Evolutionary conservation across 2,888 invertebrate genomes (phyloP).

Genomic region (Trachelus tabidus): DNA sequence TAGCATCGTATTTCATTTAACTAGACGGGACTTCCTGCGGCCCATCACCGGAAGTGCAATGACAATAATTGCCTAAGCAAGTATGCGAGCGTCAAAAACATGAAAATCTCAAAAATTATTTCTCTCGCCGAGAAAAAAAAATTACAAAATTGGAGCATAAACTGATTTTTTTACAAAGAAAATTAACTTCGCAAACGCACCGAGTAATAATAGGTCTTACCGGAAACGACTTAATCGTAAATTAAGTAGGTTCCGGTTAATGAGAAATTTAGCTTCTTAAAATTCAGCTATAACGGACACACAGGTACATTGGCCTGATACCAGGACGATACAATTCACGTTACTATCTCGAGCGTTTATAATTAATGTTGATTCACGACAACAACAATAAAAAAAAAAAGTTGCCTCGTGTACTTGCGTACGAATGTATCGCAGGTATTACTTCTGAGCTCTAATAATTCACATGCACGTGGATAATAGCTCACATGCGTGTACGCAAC

Average conservation of each 20-base stretch:
- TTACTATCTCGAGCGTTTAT: conserved; percentile 16
- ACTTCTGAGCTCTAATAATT: conserved; percentile 20
- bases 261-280: conserved; percentile 6
- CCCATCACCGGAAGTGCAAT: conserved; percentile 19
- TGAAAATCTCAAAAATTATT: neutral
- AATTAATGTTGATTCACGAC: conserved; percentile 20
- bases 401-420: neutral
- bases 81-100: neutral
- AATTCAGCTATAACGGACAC: conserved; percentile 18
- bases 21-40: conserved; percentile 20
- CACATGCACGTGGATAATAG: conserved; percentile 1
- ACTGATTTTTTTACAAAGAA: neutral
- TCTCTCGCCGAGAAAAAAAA: neutral
- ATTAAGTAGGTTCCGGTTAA: conserved; percentile 1
- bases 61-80: conserved; percentile 15
- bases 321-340: conserved; percentile 13
- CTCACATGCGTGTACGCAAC: neutral
- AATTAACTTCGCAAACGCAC: neutral
- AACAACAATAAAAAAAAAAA: conserved; percentile 18
- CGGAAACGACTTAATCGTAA: neutral
- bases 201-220: neutral
- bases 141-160: neutral
- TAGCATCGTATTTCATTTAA: conserved; percentile 20
- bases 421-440: conserved; percentile 6
- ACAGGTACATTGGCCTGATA: conserved; percentile 19